Evolutionary conservation across 2,888 invertebrate species (phyloP), one percentile per base, ranked within the genome.

Genomic region (Cerastis leucographa): DNA sequence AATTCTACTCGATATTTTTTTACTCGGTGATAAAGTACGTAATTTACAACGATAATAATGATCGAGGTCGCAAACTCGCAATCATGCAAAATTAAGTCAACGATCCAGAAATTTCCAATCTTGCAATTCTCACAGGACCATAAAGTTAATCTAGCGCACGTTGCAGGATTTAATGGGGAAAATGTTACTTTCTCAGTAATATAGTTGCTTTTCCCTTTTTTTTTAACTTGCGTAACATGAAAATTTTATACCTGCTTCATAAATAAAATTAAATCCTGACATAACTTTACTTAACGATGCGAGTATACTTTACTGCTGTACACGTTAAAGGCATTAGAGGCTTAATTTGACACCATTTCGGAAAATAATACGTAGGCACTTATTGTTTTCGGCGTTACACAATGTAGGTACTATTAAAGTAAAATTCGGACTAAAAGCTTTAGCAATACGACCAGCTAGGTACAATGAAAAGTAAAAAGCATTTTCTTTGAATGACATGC

Each of bases 201-300:
- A 74, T 61, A 78, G 79, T 81, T 81, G 71, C 76, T 72, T 51
- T 69, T 61, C 61, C 25, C 83, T 40, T 80, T 71, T 80, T 74
- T 77, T 71, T 73, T 56, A 71, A 51, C 67, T 29, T 17, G 2
- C 12, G 25, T 73, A 69, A 62, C 68, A 72, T 82, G 25, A 85
- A 83, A n/a, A 77, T 71, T 80, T 84, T 80, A 83, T 85, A 83
- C 74, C 72, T 72, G 56, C 64, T 77, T 79, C 74, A 77, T 85
- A 85, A 83, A 85, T 78, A 71, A 80, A 85, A 83, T 88, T 83
- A 82, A 84, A 81, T 76, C 75, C 72, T 68, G 79, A 78, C 74
- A 79, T 89, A 85, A 86, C 78, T 83, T 83, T 86, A 78, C 84
- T 79, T 76, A 74, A 83, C 66, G 83, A 72, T 68, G 19, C 66